phyloP scores from a whole-genome alignment of 2,797 vertebrate genomes.

The Podargus strigoides region DNA sequence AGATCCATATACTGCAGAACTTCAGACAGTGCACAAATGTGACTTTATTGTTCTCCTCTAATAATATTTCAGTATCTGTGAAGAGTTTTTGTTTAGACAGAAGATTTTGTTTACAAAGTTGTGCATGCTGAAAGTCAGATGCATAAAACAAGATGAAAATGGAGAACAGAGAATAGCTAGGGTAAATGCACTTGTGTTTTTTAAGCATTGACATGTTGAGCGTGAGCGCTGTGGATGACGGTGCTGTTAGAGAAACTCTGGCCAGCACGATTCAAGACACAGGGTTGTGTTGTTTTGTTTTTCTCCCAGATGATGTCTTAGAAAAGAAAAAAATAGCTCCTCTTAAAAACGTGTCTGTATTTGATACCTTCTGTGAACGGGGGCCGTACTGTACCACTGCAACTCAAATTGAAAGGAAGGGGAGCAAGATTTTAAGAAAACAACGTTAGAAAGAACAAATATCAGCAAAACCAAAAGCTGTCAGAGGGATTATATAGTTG shows the following conservation, averaged over 20 bases:
- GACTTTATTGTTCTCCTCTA: slow-evolving; percentile 29
- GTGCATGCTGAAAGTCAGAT: slow-evolving; percentile 55
- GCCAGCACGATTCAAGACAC: slow-evolving; percentile 58
- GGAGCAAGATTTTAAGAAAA: slow-evolving; percentile 39
- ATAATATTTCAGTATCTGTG: slow-evolving; percentile 15
- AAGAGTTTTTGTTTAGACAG: slow-evolving; percentile 46
- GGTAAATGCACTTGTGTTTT: slow-evolving; percentile 16
- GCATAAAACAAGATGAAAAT: slow-evolving; percentile 50
- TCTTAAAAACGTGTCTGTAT: slow-evolving; percentile 35
- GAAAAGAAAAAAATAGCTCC: not conserved
- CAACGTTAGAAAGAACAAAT: slow-evolving; percentile 26
- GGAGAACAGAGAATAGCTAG: slow-evolving; percentile 51
- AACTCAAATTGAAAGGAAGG: not conserved
- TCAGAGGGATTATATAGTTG: slow-evolving; percentile 66
- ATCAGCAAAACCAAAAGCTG: slow-evolving; percentile 76
- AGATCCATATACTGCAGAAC: not conserved
- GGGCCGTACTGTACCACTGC: slow-evolving; percentile 24
- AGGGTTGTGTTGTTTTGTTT: slow-evolving; percentile 23
- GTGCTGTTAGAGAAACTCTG: slow-evolving; percentile 48
- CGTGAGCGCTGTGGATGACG: slow-evolving; percentile 22
- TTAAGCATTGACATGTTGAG: slow-evolving; percentile 13
- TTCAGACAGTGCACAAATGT: slow-evolving; percentile 37
- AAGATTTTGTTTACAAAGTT: slow-evolving; percentile 57
- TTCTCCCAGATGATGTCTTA: slow-evolving; percentile 30
- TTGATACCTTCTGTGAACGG: slow-evolving; percentile 56